A percentile compares a stretch with the other conserved stretches of the same genome.
Conservation (phyloP, 1,140 invertebrate genomes). For the Lordiphosa mommai region DNA sequence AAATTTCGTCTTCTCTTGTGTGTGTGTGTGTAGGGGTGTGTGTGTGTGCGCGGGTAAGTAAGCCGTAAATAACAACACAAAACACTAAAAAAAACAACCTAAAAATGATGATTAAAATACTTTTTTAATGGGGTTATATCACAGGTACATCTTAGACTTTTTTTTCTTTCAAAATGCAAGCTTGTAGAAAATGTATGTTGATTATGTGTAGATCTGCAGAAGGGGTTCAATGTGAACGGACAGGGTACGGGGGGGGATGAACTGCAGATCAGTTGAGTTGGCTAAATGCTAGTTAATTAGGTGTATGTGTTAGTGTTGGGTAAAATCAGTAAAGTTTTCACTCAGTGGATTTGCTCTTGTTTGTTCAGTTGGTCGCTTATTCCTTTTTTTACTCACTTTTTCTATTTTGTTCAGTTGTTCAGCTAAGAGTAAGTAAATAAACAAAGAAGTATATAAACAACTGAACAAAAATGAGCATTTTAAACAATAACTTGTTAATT, state of each 20-base stretch:
- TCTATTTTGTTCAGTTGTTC: too few species aligned
- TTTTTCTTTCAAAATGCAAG: constrained; percentile 68
- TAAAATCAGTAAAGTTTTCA: too few species aligned
- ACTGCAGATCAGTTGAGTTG: constrained; percentile 28
- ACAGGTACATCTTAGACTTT: constrained; percentile 76
- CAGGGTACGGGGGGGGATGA: background rate
- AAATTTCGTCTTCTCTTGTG: constrained; percentile 14
- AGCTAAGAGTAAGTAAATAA: too few species aligned
- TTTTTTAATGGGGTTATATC: constrained; percentile 74
- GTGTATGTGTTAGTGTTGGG: constrained; percentile 8
- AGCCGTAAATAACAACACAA: constrained; percentile 18
- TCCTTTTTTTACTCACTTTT: too few species aligned
- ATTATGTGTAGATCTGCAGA: constrained; percentile 22
- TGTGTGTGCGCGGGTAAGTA: constrained; percentile 11
- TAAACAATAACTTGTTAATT: too few species aligned
- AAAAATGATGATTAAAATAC: constrained; percentile 58
- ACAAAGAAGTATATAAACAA: too few species aligned
- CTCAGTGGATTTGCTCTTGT: too few species aligned
- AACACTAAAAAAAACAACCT: constrained; percentile 32
- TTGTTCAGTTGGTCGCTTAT: too few species aligned
- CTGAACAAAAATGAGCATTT: too few species aligned
- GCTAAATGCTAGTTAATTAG: constrained; percentile 56
- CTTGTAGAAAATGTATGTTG: constrained; percentile 68
- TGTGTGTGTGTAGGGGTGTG: constrained; percentile 10
- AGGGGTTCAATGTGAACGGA: constrained; percentile 19